Base-by-base conservation (phyloP, 1,140 invertebrate species). In the Nomia melanderi region DNA sequence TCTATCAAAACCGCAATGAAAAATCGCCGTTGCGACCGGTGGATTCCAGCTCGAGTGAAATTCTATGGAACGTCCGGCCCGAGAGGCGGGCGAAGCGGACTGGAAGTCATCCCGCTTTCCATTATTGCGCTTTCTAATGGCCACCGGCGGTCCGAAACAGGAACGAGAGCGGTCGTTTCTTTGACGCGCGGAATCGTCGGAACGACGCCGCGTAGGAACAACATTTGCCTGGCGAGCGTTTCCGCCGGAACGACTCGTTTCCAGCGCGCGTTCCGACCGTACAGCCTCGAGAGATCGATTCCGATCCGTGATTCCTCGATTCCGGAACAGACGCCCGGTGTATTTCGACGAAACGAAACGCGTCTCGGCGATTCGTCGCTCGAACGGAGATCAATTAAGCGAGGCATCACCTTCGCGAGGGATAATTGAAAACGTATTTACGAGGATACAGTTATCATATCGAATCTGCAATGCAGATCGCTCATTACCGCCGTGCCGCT, bases 401-500 rank as follows among this genome's bases (percentile, higher is more conserved):
- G 57, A 17, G n/a, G 27, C 70, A 39, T 63, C 70, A 63, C 39
- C 17, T 50, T 36, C 41, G 41, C 57, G 41, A 1, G 17, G 4
- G 59, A 50, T 50, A 72, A 72, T 53, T 72, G 70, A 63, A 72
- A 62, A 63, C 50, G 33, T 63, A 72, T 72, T 72, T 72, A 63
- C 57, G 70, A 63, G 63, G 50, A 41, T 47, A 29, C 56, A 27
- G 29, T 62, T 72, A 72, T 72, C 63, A 72, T 72, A 72, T 63
- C 17, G 14, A 11, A 72, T 72, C 63, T 72, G 70, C 70, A 63
- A 72, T 63, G 62, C 57, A 63, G 56, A 72, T 50, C 9, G 31
- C 70, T 39, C 57, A 72, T 72, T 72, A 50, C 33, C 31, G 20
- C 53, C n/a, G n/a, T 11, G 3, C 11, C 29, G 7, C 11, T 12